Percentiles rank a stretch among this genome's conserved stretches.
These are phyloP conservation scores for Parnassius mnemosyne DNA, from an alignment of 2,888 invertebrate genomes.

Conservation along the genomic window DNA sequence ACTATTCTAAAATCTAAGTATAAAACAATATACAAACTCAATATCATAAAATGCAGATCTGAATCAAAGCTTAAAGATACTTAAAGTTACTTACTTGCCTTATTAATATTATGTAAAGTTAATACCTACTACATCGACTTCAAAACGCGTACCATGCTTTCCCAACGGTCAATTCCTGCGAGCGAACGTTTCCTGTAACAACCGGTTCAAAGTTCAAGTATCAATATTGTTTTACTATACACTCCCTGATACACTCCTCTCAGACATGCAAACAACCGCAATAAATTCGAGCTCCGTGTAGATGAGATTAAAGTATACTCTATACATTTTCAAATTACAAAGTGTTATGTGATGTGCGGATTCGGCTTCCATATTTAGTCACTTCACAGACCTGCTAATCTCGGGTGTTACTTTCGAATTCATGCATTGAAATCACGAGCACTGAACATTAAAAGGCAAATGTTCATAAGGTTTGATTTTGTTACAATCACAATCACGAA, in stretches of 20 bases:
- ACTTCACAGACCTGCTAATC: constrained; percentile 16
- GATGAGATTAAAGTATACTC: constrained; percentile 26
- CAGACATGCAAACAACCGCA: constrained; percentile 36
- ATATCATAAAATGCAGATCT: too few species aligned
- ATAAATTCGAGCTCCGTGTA: constrained; percentile 31
- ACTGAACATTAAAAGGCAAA: constrained; percentile 5
- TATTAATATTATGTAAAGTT: too few species aligned
- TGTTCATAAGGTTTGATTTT: constrained; percentile 3
- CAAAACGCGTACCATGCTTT: background rate
- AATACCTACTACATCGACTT: background rate
- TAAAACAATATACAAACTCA: too few species aligned
- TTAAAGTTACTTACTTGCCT: too few species aligned
- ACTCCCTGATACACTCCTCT: constrained; percentile 17
- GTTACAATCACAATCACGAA: background rate
- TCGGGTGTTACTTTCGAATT: constrained; percentile 5
- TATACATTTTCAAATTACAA: constrained; percentile 29
- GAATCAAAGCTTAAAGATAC: too few species aligned
- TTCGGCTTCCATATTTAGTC: constrained; percentile 28
- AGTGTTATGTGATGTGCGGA: constrained; percentile 21
- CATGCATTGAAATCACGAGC: constrained; percentile 8
- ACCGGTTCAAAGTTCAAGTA: constrained; percentile 10
- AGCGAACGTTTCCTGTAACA: constrained; percentile 5
- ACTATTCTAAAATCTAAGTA: too few species aligned
- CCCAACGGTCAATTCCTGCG: constrained; percentile 10
- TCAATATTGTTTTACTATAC: constrained; percentile 12